Percentiles rank a stretch among this genome's conserved stretches.
phyloP scores from a whole-genome alignment of 2,113 vertebrate species.

The Gopherus flavomarginatus region DNA sequence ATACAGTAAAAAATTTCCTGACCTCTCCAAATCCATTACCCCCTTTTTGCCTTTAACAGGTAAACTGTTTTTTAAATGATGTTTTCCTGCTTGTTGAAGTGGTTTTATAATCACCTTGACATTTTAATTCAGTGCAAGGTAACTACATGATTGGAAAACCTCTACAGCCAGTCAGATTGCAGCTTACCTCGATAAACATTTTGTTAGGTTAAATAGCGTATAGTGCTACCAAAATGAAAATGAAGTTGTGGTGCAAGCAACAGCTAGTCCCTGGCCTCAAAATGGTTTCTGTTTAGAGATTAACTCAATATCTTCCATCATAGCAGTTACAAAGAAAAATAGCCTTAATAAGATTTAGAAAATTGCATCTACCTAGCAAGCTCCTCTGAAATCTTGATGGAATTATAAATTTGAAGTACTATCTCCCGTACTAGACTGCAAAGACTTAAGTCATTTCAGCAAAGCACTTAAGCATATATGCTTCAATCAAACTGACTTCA shows the following conservation, averaged over 20 bases:
- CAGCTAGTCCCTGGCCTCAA: not conserved
- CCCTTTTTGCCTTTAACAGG: not conserved
- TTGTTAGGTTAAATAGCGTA: not conserved
- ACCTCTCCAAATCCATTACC: not conserved
- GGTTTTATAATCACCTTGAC: not conserved
- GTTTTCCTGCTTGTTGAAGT: not conserved
- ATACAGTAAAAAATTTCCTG: not conserved
- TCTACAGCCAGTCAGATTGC: not conserved
- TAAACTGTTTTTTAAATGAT: not conserved
- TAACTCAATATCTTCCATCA: not conserved
- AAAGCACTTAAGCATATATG: not conserved
- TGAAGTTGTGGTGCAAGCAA: not conserved
- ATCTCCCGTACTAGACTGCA: not conserved
- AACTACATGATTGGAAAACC: not conserved
- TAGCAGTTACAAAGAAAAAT: not conserved
- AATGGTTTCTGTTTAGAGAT: not conserved
- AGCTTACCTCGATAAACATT: not conserved
- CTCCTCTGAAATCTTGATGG: not conserved
- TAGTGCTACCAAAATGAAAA: not conserved
- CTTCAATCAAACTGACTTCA: not conserved
- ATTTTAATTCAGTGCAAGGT: not conserved
- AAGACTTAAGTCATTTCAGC: not conserved
- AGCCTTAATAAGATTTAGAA: not conserved
- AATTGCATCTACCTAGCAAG: not conserved
- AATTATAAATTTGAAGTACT: not conserved